A percentile compares a stretch with the other conserved stretches of the same genome.
phyloP scores from a whole-genome alignment of 1,140 invertebrate species.

The Chelonus insularis region DNA sequence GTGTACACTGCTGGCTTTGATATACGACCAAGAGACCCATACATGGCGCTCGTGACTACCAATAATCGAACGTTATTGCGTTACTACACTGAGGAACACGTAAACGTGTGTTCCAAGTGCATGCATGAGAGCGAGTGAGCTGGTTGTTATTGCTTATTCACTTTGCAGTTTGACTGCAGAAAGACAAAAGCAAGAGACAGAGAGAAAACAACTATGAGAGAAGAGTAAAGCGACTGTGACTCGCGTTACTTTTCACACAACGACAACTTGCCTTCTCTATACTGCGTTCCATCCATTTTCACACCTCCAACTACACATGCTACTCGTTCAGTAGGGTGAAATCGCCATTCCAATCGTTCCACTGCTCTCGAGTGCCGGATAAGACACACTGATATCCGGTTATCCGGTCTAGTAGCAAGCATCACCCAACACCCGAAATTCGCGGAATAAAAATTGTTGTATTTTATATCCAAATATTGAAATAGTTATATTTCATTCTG shows the following conservation, averaged over 20 bases:
- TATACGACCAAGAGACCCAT: slow-evolving; percentile 14
- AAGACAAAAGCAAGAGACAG: neutral
- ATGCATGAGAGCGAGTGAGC: neutral
- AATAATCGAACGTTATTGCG: slow-evolving; percentile 58
- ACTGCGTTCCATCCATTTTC: slow-evolving; percentile 3
- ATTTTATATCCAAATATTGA: too few species aligned
- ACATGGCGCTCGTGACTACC: slow-evolving; percentile 43
- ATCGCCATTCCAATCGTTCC: slow-evolving; percentile 3
- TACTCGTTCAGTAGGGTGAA: neutral
- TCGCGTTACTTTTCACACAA: slow-evolving; percentile 17
- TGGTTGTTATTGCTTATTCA: neutral
- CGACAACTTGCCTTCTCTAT: neutral
- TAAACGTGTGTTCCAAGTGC: slow-evolving; percentile 1
- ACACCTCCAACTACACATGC: neutral
- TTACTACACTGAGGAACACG: slow-evolving; percentile 32
- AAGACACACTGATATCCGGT: neutral
- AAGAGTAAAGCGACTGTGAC: neutral
- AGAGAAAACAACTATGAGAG: neutral
- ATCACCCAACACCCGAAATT: neutral
- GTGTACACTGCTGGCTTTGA: neutral
- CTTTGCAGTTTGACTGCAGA: neutral
- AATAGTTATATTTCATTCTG: too few species aligned
- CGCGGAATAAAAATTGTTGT: too few species aligned
- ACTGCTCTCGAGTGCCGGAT: neutral
- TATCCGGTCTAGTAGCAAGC: neutral